Percentiles rank a stretch among this genome's conserved stretches.
Evolutionary conservation across 2,888 invertebrate genomes (phyloP).

Genomic region (Antheraea assamensis): DNA sequence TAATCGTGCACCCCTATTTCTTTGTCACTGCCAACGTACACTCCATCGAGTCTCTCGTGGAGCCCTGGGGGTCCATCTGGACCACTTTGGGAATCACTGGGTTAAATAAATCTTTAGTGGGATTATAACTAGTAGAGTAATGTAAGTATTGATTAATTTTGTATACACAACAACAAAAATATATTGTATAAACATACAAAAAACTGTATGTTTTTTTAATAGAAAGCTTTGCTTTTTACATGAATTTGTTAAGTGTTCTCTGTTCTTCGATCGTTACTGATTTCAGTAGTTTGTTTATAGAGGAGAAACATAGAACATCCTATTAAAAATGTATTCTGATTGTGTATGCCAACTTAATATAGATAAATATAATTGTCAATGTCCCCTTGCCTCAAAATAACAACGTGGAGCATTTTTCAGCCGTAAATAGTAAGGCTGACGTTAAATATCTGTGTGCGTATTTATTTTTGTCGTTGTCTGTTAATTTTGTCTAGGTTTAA

Average conservation of each 20-base stretch:
- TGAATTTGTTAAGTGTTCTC: not conserved
- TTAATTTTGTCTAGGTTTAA: conserved; percentile 26
- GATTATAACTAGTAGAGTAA: too few relatives aligned
- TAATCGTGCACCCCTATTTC: too few relatives aligned
- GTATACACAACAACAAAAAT: too few relatives aligned
- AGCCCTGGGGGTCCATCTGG: too few relatives aligned
- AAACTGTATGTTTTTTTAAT: not conserved
- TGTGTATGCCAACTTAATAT: not conserved
- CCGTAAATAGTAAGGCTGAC: conserved; percentile 29
- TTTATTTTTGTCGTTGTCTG: conserved; percentile 28
- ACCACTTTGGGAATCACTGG: too few relatives aligned
- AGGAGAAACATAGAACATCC: not conserved
- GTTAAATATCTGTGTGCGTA: not conserved
- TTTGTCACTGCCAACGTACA: too few relatives aligned
- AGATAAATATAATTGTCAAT: conserved; percentile 19
- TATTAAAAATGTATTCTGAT: not conserved
- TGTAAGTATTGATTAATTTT: too few relatives aligned
- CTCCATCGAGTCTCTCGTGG: too few relatives aligned
- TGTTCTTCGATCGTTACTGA: not conserved
- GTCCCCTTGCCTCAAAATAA: conserved; percentile 2
- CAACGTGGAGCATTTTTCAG: conserved; percentile 15
- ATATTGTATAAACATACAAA: too few relatives aligned
- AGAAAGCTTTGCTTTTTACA: not conserved
- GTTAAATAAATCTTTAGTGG: too few relatives aligned
- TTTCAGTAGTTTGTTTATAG: not conserved